These are phyloP conservation scores for Drosophila azteca DNA, from an alignment of 1,140 invertebrate species.

Conservation along the genomic window DNA sequence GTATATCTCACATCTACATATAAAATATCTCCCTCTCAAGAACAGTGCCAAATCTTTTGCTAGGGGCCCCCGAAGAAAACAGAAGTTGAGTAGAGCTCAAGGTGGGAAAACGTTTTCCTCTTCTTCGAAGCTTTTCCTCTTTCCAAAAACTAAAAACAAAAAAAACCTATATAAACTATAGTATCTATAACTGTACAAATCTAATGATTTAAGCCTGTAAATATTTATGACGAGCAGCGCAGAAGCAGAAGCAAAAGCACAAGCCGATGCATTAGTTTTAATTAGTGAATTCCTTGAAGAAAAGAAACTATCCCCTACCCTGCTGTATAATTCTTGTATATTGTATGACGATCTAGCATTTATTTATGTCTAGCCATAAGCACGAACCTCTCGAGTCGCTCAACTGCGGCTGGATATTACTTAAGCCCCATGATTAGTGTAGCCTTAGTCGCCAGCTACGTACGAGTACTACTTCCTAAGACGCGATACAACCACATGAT, in stretches of 20 bases:
- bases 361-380: slow-evolving; percentile 57
- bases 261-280: slow-evolving; percentile 51
- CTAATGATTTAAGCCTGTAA: slow-evolving; percentile 65
- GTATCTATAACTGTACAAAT: slow-evolving; percentile 70
- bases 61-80: neutral
- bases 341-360: slow-evolving; percentile 56
- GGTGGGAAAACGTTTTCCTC: slow-evolving; percentile 23
- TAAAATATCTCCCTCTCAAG: slow-evolving; percentile 26
- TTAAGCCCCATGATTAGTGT: slow-evolving; percentile 43
- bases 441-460: slow-evolving; percentile 52
- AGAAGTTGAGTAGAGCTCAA: slow-evolving; percentile 70
- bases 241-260: slow-evolving; percentile 14
- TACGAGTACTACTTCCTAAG: slow-evolving; percentile 40
- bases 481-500: neutral
- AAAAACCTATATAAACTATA: slow-evolving; percentile 15
- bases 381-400: slow-evolving; percentile 50
- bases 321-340: slow-evolving; percentile 50
- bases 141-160: slow-evolving; percentile 14
- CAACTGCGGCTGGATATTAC: slow-evolving; percentile 44
- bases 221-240: slow-evolving; percentile 50
- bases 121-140: slow-evolving; percentile 30
- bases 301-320: slow-evolving; percentile 26
- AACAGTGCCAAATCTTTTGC: slow-evolving; percentile 64
- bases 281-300: slow-evolving; percentile 70
- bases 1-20: no score